These are phyloP conservation scores for Hemistola chrysoprasaria DNA, from an alignment of 2,888 invertebrate species.

Conservation along the genomic window DNA sequence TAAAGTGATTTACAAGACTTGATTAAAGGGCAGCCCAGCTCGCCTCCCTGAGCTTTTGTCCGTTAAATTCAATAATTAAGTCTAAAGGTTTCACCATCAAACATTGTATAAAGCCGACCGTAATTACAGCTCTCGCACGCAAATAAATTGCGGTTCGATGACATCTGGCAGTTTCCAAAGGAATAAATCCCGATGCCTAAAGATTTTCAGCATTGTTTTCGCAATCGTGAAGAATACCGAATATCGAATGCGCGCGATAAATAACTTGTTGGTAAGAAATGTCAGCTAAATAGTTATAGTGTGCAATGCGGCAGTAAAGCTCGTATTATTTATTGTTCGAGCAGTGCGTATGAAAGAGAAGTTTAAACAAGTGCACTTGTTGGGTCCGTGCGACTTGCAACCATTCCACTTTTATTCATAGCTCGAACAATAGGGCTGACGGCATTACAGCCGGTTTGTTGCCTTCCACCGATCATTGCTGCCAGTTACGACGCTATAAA, in stretches of 20 bases:
- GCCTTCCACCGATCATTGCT: conserved; percentile 66
- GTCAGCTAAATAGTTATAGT: conserved; percentile 40
- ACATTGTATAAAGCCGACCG: conserved; percentile 53
- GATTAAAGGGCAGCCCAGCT: conserved; percentile 58
- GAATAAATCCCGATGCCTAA: conserved; percentile 31
- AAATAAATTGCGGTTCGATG: conserved; percentile 52
- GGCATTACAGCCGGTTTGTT: conserved; percentile 59
- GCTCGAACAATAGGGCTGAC: conserved; percentile 69
- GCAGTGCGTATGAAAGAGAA: conserved; percentile 46
- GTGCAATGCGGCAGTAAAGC: conserved; percentile 60
- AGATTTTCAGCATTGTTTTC: conserved; percentile 22
- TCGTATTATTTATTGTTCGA: conserved; percentile 49
- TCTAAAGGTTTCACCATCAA: conserved; percentile 58
- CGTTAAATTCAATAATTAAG: conserved; percentile 61
- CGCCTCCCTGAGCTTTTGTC: conserved; percentile 47
- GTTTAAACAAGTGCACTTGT: conserved; percentile 62
- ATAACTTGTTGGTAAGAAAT: conserved; percentile 37
- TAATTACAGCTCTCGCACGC: conserved; percentile 56
- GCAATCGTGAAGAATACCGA: conserved; percentile 15
- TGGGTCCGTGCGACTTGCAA: conserved; percentile 46
- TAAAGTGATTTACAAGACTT: conserved; percentile 45
- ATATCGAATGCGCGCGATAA: conserved; percentile 22
- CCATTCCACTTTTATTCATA: conserved; percentile 68
- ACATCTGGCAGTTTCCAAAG: conserved; percentile 41
- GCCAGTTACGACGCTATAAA: conserved; percentile 78